These are phyloP conservation scores for Metalampra italica DNA, from an alignment of 2,888 invertebrate genomes.

Conservation along the genomic window DNA sequence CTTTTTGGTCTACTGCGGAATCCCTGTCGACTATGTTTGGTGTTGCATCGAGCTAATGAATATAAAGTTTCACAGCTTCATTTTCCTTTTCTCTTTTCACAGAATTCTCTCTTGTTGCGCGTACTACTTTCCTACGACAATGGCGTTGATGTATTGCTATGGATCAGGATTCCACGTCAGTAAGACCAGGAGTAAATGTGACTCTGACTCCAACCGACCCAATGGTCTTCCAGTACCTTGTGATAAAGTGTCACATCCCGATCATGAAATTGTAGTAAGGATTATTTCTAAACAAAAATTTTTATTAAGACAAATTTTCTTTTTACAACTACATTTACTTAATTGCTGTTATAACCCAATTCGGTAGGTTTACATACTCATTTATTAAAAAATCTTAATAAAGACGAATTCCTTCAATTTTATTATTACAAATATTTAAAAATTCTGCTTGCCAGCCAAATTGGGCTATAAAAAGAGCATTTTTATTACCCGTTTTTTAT, in stretches of 20 bases:
- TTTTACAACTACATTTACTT: too few relatives aligned
- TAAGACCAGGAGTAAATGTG: slow-evolving; percentile 83
- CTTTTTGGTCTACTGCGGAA: not conserved
- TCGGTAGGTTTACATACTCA: too few relatives aligned
- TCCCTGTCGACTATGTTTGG: too few relatives aligned
- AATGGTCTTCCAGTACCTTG: slow-evolving; percentile 63
- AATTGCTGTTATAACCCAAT: too few relatives aligned
- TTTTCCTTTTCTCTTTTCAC: not conserved
- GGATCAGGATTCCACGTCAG: slow-evolving; percentile 94
- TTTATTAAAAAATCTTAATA: too few relatives aligned
- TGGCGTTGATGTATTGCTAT: slow-evolving; percentile 95
- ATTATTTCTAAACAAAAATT: not conserved
- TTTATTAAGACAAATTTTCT: not conserved
- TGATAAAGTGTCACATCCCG: slow-evolving; percentile 49
- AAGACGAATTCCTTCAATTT: too few relatives aligned
- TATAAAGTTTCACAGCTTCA: too few relatives aligned
- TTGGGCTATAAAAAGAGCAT: slow-evolving; percentile 27
- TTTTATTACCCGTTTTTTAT: too few relatives aligned
- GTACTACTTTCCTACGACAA: slow-evolving; percentile 93
- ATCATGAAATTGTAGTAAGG: slow-evolving; percentile 53
- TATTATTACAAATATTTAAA: too few relatives aligned
- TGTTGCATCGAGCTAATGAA: too few relatives aligned
- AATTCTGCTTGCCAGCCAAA: slow-evolving; percentile 18
- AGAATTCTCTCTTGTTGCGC: slow-evolving; percentile 91
- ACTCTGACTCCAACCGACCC: slow-evolving; percentile 49